phyloP scores from a whole-genome alignment of 2,797 vertebrate genomes.

The Heterohyrax brucei region DNA sequence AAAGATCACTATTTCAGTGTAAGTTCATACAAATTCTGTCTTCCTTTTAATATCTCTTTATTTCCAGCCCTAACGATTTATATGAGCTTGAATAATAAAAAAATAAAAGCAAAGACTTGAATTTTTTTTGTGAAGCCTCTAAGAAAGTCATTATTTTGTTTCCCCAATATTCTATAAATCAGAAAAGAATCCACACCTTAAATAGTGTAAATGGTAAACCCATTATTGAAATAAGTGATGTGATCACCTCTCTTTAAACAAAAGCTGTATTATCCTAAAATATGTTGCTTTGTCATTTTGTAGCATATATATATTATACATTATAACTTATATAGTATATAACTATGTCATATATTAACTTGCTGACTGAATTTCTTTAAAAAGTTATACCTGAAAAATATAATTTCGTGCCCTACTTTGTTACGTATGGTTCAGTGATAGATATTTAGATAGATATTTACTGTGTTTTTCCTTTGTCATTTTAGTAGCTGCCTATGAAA shows the following conservation, averaged over 20 bases:
- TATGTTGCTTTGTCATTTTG: not conserved
- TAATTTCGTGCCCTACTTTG: not conserved
- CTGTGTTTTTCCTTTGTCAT: not conserved
- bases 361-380: conserved; percentile 67
- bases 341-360: conserved; percentile 59
- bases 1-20: not conserved
- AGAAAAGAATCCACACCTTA: conserved; percentile 64
- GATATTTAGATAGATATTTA: not conserved
- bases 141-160: conserved; percentile 4
- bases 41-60: not conserved
- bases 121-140: conserved; percentile 68
- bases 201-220: conserved; percentile 74
- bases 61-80: conserved; percentile 16
- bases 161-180: conserved; percentile 70
- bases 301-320: no score
- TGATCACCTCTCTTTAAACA: conserved; percentile 73
- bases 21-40: not conserved
- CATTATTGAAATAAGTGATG: conserved; percentile 50
- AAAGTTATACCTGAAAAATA: not conserved
- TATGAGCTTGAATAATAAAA: not conserved
- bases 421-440: not conserved
- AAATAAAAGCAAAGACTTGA: conserved; percentile 70
- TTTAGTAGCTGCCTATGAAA: not conserved
- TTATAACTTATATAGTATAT: no score
- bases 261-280: conserved; percentile 15